Evolutionary conservation across 2,797 vertebrate genomes (phyloP), one percentile per base, ranked within the genome.

Genomic region (Trachops cirrhosus): DNA sequence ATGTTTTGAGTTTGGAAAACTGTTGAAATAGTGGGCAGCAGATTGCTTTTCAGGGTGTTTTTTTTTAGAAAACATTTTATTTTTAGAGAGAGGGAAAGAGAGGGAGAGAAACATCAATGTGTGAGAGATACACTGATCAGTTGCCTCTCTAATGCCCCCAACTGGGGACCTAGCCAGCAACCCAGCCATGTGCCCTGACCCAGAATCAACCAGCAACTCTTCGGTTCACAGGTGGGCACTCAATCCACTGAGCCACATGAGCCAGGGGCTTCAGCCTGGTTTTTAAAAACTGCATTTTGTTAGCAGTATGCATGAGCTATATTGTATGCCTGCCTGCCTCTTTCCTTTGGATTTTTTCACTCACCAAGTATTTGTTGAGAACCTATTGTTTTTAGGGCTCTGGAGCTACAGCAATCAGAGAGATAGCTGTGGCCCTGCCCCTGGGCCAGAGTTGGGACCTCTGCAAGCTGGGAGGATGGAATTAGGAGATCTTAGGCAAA

Each of bases 331-430:
- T 8, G 14, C 46, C 26, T 82, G 29, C 18, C 34, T 37, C 54
- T 15, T 93, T 74, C 57, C 77, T 93, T 74, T 9, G 14, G 46
- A 73, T 71, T 77, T 85, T 86, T 92, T 90, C 64, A 37, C 57
- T 77, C 70, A 86, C n/a, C 50, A 87, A 57, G 21, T 70, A 34
- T 93, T 92, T 86, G 48, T 77, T 70, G 57, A 93, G 73, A 93
- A 44, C 34, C 32, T 59, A 46, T 54, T 93, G 21, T 78, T 89
- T 91, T 39, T 3, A 10, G 15, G 50, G 37, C 50, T 9, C 44
- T 83, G 22, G 52, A 77, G 57, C 68, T 77, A 24, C 16, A 75
- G 9, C 29, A 89, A 37, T 77, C 34, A 87, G 70, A 86, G 41
- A 68, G 37, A 70, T 18, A 89, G 62, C 64, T 82, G 41, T 73